Base-by-base conservation (phyloP, 2,113 vertebrate genomes). In the Kryptolebias marmoratus region DNA sequence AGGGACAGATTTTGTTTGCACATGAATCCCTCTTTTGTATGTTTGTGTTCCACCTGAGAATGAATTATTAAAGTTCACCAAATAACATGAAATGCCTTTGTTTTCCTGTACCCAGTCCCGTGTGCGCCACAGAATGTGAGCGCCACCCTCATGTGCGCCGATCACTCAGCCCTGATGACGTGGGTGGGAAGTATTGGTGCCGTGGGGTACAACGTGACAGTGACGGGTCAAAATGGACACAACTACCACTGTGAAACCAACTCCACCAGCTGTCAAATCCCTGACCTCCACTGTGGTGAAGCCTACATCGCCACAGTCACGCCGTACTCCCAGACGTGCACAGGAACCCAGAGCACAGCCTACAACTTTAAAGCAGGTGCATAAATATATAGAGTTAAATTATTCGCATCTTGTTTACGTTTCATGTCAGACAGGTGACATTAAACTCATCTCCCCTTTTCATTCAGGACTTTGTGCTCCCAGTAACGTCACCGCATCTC, bases 41-140 rank as follows among this genome's bases (percentile, higher is more conserved):
- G 39, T 42, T 42, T 5, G 8, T 42, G 8, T 42, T 42, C 39
- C 39, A 42, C 39, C 3, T 36, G 36, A 36, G 22, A 7, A 36
- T 42, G 32, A 28, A 48, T 45, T 45, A 48, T 2, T 48, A 15
- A 48, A 48, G 13, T 48, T 52, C 27, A 7, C 4, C 14, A 15
- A 10, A 57, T 32, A 27, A 16, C 16, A 57, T 57, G 10, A 18
- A 31, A 36, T 57, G 18, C 7, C 3, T 36, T 30, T 39, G 15
- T n/a, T 32, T 72, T 71, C 54, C 50, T 4, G 55, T 58, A 45
- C 30, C 15, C 79, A 94, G 93, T 81, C 28, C 82, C 90, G 0
- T 94, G 93, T 50, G 49, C 90, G 3, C 92, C 93, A 1, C 63
- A 83, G 71, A 90, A 90, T 14, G 78, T 94, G 11, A 83, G 61